phyloP scores from a whole-genome alignment of 2,797 vertebrate genomes.

The Ataeniobius toweri region DNA sequence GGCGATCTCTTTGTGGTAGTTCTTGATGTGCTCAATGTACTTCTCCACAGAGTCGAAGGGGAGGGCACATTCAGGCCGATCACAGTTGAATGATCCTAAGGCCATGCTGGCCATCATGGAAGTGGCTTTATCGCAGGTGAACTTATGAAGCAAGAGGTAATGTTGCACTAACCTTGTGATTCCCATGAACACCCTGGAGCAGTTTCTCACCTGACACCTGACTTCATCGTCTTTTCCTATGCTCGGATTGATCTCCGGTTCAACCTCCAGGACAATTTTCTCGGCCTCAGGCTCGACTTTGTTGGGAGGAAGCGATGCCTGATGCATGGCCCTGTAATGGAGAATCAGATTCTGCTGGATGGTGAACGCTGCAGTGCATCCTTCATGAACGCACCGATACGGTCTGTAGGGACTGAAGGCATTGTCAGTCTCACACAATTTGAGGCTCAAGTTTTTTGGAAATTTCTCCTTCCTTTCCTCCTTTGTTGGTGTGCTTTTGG shows the following conservation, averaged over 20 bases:
- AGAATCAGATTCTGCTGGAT: conserved; percentile 98
- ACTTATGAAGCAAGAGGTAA: conserved; percentile 96
- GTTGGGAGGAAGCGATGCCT: conserved; percentile 84
- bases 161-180: conserved; percentile 94
- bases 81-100: conserved; percentile 91
- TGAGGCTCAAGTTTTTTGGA: conserved; percentile 67
- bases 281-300: conserved; percentile 75
- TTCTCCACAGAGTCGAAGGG: conserved; percentile 90
- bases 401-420: conserved; percentile 91
- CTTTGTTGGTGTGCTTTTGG: conserved; percentile 74
- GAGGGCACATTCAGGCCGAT: conserved; percentile 90
- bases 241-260: conserved; percentile 52
- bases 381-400: conserved; percentile 96
- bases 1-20: conserved; percentile 88
- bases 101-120: conserved; percentile 86
- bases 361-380: conserved; percentile 95
- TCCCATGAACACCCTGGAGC: conserved; percentile 95
- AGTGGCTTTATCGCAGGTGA: conserved; percentile 93
- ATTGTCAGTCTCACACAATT: conserved; percentile 79
- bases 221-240: conserved; percentile 87
- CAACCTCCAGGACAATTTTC: conserved; percentile 56
- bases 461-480: conserved; percentile 72
- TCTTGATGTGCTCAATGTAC: conserved; percentile 94
- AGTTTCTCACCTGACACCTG: conserved; percentile 95
- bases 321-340: conserved; percentile 97